Evolutionary conservation across 1,140 invertebrate species (phyloP), one percentile per base, ranked within the genome.

Genomic region (Stenopsyche tienmushanensis): DNA sequence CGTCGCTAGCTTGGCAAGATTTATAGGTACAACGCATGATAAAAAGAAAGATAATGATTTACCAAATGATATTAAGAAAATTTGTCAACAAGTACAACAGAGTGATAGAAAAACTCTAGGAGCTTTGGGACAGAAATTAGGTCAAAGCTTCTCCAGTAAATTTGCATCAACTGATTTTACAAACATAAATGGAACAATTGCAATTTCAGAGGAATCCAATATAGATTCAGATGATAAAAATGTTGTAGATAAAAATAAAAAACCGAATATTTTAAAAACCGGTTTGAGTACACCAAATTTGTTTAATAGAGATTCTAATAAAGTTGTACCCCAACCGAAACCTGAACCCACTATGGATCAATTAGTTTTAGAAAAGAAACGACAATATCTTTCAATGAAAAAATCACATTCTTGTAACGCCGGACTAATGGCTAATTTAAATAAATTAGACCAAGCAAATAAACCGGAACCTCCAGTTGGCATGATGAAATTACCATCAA

Each of bases 381-480:
- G 73, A 25, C 77, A 74, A 66, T 75, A 76, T n/a, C 76, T 80
- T 58, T 41, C 76, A 24, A 75, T 80, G 75, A 80, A 80, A 70
- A 81, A 81, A 34, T 81, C 80, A 0, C 76, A 77, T 47, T 80
- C 79, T 0, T 78, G 80, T 8, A 78, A 81, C 65, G 79, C 79
- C 10, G 79, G 78, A 0, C 26, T 81, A 8, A 75, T 80, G 62
- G 72, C 75, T 0, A 74, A 67, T 21, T 13, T 2, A 3, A 20
- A 20, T 18, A 69, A 70, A 15, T 29, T 65, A 2, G 77, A 72
- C 45, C 72, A 72, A 29, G n/a, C 26, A 13, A n/a, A 25, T 21
- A 63, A 62, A 26, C 0, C 23, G 3, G 20, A 50, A 41, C 13
- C 9, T 1, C 50, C 34, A 9, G 21, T 47, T 5, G 49, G 17